phyloP scores from a whole-genome alignment of 2,888 invertebrate species.

The Lasius fuliginosus region DNA sequence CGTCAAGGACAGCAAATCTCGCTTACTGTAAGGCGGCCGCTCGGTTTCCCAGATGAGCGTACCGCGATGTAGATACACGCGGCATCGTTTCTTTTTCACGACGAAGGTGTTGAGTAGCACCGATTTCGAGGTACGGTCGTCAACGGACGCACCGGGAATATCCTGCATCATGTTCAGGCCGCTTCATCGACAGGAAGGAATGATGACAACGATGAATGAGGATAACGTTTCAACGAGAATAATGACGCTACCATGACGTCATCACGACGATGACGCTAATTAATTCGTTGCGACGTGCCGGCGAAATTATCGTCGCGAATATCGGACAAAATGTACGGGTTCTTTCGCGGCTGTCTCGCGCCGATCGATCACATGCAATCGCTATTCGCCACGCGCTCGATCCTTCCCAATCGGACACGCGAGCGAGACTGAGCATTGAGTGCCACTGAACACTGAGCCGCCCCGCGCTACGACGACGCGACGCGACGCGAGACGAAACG shows the following conservation, averaged over 20 bases:
- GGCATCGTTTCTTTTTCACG: conserved; percentile 89
- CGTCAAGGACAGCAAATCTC: background rate
- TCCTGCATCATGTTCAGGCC: conserved; percentile 78
- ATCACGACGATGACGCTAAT: conserved; percentile 16
- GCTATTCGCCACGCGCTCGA: background rate
- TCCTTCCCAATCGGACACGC: conserved; percentile 32
- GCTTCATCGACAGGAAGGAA: conserved; percentile 20
- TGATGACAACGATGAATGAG: background rate
- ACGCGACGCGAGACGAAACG: background rate
- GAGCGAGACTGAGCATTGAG: conserved; percentile 30
- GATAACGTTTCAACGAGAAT: background rate
- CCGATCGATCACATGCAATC: background rate
- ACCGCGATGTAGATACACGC: conserved; percentile 89
- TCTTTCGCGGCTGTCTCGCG: background rate
- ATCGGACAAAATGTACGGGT: background rate
- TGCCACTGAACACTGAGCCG: too few species aligned
- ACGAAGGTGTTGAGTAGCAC: conserved; percentile 88
- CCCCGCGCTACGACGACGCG: background rate
- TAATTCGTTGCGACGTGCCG: background rate
- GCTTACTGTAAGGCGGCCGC: conserved; percentile 88
- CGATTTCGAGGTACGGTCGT: conserved; percentile 77
- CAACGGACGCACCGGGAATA: conserved; percentile 49
- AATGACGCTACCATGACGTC: conserved; percentile 6
- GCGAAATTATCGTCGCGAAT: background rate
- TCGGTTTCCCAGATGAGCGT: conserved; percentile 90